These are phyloP conservation scores for Elanoides forficatus DNA, from an alignment of 2,113 vertebrate genomes.

Conservation along the genomic window DNA sequence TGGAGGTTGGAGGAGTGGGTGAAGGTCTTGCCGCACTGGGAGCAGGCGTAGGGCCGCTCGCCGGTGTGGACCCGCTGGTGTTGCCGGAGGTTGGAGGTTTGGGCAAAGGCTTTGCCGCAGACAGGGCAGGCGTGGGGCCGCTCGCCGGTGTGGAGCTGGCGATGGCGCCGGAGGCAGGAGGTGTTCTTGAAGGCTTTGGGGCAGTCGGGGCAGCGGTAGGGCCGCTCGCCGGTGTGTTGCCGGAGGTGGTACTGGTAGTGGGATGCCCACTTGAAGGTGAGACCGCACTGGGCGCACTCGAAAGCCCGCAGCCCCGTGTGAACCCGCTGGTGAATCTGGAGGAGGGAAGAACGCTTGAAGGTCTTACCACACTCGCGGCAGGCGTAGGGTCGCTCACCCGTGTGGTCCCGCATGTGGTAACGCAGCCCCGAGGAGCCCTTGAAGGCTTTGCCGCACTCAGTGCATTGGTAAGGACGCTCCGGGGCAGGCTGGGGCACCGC, in stretches of 20 bases:
- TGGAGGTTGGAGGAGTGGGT: slow-evolving; percentile 90
- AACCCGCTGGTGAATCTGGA: slow-evolving; percentile 89
- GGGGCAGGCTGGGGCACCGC: neutral
- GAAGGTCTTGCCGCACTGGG: slow-evolving; percentile 83
- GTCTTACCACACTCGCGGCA: slow-evolving; percentile 90
- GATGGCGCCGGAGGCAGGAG: slow-evolving; percentile 87
- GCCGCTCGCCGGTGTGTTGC: slow-evolving; percentile 88
- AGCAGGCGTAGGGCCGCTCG: slow-evolving; percentile 82
- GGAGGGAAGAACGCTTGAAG: slow-evolving; percentile 89
- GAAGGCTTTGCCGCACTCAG: slow-evolving; percentile 89
- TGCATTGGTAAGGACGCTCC: slow-evolving; percentile 87
- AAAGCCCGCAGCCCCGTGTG: slow-evolving; percentile 91
- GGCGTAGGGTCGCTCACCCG: slow-evolving; percentile 89
- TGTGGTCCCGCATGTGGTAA: slow-evolving; percentile 91
- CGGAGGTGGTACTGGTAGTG: slow-evolving; percentile 93
- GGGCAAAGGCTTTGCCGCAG: slow-evolving; percentile 89
- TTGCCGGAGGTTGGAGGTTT: slow-evolving; percentile 90
- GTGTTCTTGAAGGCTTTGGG: slow-evolving; percentile 93
- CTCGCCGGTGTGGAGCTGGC: slow-evolving; percentile 89
- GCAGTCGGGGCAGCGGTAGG: slow-evolving; percentile 87
- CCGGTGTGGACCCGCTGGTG: slow-evolving; percentile 91
- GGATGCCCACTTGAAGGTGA: slow-evolving; percentile 93
- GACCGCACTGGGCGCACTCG: slow-evolving; percentile 87
- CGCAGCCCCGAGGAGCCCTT: slow-evolving; percentile 89
- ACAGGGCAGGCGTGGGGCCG: slow-evolving; percentile 83